Conservation (phyloP, 2,113 vertebrate species). For the Xiphophorus maculatus region DNA sequence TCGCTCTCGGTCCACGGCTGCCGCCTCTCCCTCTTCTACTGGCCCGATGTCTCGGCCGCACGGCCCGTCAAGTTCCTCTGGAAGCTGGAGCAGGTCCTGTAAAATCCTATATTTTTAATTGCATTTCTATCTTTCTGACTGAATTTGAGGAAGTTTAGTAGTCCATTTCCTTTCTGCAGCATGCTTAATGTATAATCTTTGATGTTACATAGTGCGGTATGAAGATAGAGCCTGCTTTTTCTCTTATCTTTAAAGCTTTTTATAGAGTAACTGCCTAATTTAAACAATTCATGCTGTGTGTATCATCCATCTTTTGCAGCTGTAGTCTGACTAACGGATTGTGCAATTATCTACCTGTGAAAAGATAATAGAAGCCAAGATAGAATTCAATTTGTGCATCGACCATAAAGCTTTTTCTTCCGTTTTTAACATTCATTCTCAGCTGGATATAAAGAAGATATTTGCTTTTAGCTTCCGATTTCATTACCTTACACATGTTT, state of each 20-base stretch:
- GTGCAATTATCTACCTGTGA: not conserved
- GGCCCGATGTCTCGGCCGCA: conserved; percentile 91
- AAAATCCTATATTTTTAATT: conserved; percentile 15
- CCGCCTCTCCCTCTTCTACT: conserved; percentile 95
- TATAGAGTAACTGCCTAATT: conserved; percentile 4
- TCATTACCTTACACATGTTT: not conserved
- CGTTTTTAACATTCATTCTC: not conserved
- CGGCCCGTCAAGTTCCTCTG: conserved; percentile 97
- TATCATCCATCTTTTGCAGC: conserved; percentile 11
- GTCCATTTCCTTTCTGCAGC: conserved; percentile 14
- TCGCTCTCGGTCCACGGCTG: conserved; percentile 94
- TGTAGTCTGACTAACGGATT: conserved; percentile 1
- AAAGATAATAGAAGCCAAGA: conserved; percentile 8
- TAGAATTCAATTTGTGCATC: conserved; percentile 7
- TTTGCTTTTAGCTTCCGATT: not conserved
- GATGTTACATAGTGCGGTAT: not conserved
- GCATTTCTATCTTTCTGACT: conserved; percentile 24
- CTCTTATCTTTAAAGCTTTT: conserved; percentile 5
- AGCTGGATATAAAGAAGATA: not conserved
- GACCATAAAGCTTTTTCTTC: conserved; percentile 5
- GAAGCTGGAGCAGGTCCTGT: conserved; percentile 95
- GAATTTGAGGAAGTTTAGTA: conserved; percentile 3
- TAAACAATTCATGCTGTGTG: conserved; percentile 13
- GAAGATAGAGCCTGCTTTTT: conserved; percentile 4
- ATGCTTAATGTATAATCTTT: not conserved